These are phyloP conservation scores for Bhutanitis thaidina DNA, from an alignment of 2,888 invertebrate genomes.

Conservation along the genomic window DNA sequence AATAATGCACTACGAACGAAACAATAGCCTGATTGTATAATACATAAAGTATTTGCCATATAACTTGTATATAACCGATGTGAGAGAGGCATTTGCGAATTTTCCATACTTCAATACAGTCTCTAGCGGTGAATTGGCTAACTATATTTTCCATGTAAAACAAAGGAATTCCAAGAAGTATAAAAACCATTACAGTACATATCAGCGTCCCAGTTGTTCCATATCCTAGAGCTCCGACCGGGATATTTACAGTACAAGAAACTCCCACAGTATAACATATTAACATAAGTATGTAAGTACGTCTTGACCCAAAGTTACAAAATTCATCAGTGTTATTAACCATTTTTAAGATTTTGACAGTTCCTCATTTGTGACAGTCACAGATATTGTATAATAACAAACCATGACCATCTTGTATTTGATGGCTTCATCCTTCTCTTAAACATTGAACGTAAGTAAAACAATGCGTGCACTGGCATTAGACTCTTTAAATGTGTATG, in stretches of 20 bases:
- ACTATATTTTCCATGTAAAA: conserved; percentile 62
- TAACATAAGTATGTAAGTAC: conserved; percentile 27
- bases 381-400: background rate
- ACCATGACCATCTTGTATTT: conserved; percentile 1
- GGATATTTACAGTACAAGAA: conserved; percentile 37
- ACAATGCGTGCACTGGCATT: too few relatives aligned
- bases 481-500: too few relatives aligned
- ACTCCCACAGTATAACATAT: conserved; percentile 44
- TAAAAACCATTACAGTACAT: conserved; percentile 32
- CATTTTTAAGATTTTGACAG: background rate
- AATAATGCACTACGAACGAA: conserved; percentile 56
- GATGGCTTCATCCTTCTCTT: too few relatives aligned
- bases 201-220: conserved; percentile 48
- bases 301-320: background rate
- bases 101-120: conserved; percentile 58
- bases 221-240: conserved; percentile 35
- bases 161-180: conserved; percentile 55
- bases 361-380: too few relatives aligned
- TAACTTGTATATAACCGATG: conserved; percentile 49
- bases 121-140: conserved; percentile 60
- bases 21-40: conserved; percentile 44
- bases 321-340: background rate
- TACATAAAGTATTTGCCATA: conserved; percentile 45
- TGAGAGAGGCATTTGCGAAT: conserved; percentile 52
- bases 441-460: too few relatives aligned